Evolutionary conservation across 2,113 vertebrate species (phyloP), one percentile per base, ranked within the genome.

Genomic region (Stigmatopora nigra): DNA sequence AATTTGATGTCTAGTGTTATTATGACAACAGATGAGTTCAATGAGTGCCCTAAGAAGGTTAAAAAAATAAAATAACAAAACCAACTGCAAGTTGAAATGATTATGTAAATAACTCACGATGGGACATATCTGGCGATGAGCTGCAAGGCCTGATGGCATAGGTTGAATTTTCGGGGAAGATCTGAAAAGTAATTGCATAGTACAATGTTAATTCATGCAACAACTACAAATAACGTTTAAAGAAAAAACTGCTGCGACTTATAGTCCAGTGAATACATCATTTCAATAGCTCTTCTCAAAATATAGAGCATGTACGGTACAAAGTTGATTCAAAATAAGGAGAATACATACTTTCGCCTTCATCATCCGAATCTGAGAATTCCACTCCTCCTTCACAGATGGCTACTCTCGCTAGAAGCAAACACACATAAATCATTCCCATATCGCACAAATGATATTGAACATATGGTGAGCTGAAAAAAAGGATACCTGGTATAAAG

Each of bases 301-400:
- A 41, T 7, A 41, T 7, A 41, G 52, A 15, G 19, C 20, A 17
- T 53, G 7, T 55, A 55, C 8, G 20, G 7, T 55, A 55, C 8
- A 55, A 15, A 55, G 20, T 20, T n/a, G 15, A 51, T n/a, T 51
- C 6, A 4, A 19, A 51, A 38, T 10, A 3, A 20, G 1, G 1
- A 35, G n/a, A 57, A 7, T 55, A 91, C 94, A 86, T 87, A 98
- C 97, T 90, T 65, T 97, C 95, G 75, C 96, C 92, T 68, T 98
- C 97, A 36, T 98, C 94, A 12, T 98, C 95, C 41, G 96, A 95
- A 80, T 98, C 96, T 0, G 96, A 97, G 80, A 98, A 91, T 69
- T 93, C 90, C 59, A 96, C 82, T 44, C 93, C 93, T 20, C 90
- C 95, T 75, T 98, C 96, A 70, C 87, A 89, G 78, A 96, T 74